These are phyloP conservation scores for Pharmacophagus antenor DNA, from an alignment of 2,888 invertebrate species.

Conservation along the genomic window DNA sequence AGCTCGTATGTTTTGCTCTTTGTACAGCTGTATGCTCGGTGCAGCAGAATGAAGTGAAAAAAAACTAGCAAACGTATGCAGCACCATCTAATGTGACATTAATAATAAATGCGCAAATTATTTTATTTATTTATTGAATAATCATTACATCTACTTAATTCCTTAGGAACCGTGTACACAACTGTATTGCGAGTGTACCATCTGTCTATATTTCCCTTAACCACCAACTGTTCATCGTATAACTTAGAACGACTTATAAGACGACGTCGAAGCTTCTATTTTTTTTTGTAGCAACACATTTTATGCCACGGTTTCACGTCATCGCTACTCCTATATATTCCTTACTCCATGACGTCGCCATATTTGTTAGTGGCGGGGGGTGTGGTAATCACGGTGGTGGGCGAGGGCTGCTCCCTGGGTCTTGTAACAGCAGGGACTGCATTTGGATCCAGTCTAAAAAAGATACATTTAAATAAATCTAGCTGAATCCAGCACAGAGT, in stretches of 20 bases:
- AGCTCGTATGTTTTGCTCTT: too few relatives aligned
- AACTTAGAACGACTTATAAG: too few relatives aligned
- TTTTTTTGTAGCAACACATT: background rate
- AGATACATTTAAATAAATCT: background rate
- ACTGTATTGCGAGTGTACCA: background rate
- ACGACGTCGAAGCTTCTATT: background rate
- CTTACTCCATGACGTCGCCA: slow-evolving; percentile 60
- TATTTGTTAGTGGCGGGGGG: slow-evolving; percentile 59
- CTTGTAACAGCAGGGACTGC: slow-evolving; percentile 39
- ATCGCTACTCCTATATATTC: background rate
- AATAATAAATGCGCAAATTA: background rate
- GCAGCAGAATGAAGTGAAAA: too few relatives aligned
- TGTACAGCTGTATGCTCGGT: too few relatives aligned
- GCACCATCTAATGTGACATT: too few relatives aligned
- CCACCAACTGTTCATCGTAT: too few relatives aligned
- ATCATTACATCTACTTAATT: slow-evolving; percentile 7
- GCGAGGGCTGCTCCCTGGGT: slow-evolving; percentile 37
- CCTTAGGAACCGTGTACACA: background rate
- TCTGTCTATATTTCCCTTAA: background rate
- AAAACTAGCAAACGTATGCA: background rate
- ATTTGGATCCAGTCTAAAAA: slow-evolving; percentile 51
- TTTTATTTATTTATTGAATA: background rate
- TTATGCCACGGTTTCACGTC: slow-evolving; percentile 3
- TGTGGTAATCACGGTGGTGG: slow-evolving; percentile 35
- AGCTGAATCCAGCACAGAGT: background rate